Percentiles rank a stretch among this genome's conserved stretches.
These are phyloP conservation scores for Illadopsis cleaveri DNA, from an alignment of 2,113 vertebrate genomes.

Conservation along the genomic window DNA sequence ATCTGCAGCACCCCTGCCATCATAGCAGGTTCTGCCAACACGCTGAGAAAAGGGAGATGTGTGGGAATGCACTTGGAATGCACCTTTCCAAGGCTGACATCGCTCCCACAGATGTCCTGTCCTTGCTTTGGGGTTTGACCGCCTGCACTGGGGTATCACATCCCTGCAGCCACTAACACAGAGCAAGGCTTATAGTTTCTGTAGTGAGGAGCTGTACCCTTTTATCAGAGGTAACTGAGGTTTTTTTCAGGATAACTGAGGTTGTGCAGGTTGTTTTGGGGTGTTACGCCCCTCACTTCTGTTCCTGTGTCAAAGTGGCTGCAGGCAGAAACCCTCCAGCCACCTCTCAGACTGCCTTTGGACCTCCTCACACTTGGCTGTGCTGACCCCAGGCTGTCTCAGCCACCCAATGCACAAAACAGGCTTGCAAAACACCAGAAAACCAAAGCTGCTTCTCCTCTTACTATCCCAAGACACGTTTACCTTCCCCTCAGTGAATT, in stretches of 20 bases:
- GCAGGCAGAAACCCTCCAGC: not conserved
- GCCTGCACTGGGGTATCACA: not conserved
- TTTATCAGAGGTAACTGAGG: not conserved
- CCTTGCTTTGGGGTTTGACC: not conserved
- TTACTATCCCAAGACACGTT: rapidly evolving
- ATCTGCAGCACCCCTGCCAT: not conserved
- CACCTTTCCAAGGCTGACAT: not conserved
- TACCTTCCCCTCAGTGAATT: rapidly evolving
- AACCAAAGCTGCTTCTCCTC: not conserved
- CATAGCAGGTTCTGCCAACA: not conserved
- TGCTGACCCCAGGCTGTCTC: not conserved
- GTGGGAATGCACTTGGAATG: rapidly evolving
- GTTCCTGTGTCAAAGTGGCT: rapidly evolving
- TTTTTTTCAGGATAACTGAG: not conserved
- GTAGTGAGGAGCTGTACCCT: not conserved
- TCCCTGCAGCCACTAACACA: not conserved
- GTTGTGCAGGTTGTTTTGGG: not conserved
- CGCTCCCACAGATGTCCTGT: not conserved
- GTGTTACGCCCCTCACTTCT: not conserved
- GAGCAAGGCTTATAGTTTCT: not conserved
- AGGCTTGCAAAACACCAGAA: not conserved
- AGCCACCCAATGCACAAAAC: not conserved
- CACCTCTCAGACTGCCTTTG: not conserved
- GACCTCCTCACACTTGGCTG: not conserved
- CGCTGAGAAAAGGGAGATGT: rapidly evolving